Evolutionary conservation across 1,140 invertebrate species (phyloP).

Genomic region (Adelges cooleyi): DNA sequence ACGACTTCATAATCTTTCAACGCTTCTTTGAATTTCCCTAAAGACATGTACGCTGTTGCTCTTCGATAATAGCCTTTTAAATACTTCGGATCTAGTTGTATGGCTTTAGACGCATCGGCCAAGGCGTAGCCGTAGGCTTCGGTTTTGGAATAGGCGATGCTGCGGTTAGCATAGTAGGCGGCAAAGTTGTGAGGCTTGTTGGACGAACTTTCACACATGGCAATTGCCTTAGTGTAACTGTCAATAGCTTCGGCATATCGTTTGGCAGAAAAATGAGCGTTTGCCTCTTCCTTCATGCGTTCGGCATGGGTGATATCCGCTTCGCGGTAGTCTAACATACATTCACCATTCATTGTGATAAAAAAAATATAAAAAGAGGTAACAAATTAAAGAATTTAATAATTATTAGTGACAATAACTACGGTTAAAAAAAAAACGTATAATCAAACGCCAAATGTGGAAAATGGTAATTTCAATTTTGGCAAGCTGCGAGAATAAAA

Average conservation of each 20-base stretch:
- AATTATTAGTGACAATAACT: too few relatives aligned
- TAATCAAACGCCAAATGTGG: neutral
- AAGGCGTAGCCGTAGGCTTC: constrained; percentile 92
- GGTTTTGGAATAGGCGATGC: constrained; percentile 81
- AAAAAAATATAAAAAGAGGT: too few relatives aligned
- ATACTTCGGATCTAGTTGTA: constrained; percentile 80
- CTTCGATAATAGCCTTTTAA: constrained; percentile 91
- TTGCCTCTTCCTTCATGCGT: constrained; percentile 14
- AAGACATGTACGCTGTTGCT: constrained; percentile 90
- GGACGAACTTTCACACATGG: constrained; percentile 62
- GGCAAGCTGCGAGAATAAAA: constrained; percentile 11
- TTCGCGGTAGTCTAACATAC: constrained; percentile 17
- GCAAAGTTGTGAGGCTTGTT: constrained; percentile 51
- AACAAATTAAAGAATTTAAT: too few relatives aligned
- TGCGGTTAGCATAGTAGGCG: constrained; percentile 84
- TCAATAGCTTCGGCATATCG: constrained; percentile 79
- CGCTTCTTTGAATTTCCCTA: constrained; percentile 94
- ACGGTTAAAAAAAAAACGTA: too few relatives aligned
- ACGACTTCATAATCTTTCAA: constrained; percentile 94
- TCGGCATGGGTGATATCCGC: constrained; percentile 12
- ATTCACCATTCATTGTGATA: constrained; percentile 13
- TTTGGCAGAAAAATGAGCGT: constrained; percentile 57
- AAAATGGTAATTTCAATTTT: neutral
- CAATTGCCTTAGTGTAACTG: constrained; percentile 83
- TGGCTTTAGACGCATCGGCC: constrained; percentile 79